Base-by-base conservation (phyloP, 2,797 vertebrate species). In the Sebastes miniatus region DNA sequence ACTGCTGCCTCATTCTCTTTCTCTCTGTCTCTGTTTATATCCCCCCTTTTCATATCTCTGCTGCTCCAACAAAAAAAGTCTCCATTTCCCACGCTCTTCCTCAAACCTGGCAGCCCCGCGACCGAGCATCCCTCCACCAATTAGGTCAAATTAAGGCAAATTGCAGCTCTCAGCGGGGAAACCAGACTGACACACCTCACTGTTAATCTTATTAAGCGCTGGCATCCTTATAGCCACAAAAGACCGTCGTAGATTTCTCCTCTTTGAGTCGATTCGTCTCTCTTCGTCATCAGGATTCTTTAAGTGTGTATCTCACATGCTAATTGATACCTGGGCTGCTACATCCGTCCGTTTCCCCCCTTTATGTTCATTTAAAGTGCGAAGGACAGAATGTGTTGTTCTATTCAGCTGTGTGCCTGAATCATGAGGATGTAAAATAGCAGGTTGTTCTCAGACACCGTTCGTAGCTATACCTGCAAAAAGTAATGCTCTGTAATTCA, bases 121-220 rank as follows among this genome's bases (percentile, higher is more conserved):
- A 52, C 71, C 36, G 47, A 54, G n/a, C 58, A 43, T 73, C 80
- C 69, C 69, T 83, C 69, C 52, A 77, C 79, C 68, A 87, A 89
- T 92, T 85, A 86, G 67, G 73, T 82, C 84, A 90, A 83, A 92
- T 91, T 80, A 88, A 62, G 59, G 78, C 65, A 85, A 91, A 90
- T 87, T 85, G 73, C 50, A 43, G 74, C 54, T 84, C 84, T 69
- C 87, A 43, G 81, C 3, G 27, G 86, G 86, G 87, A 75, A 78
- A 58, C 58, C 52, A 31, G 75, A 64, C 61, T 18, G 86, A 86
- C 85, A 86, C 86, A 59, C 65, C 79, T 82, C 72, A 12, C 2
- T 62, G 73, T 74, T 88, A 79, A 88, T 85, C 83, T 80, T 4
- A 56, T 88, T 76, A 81, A 76, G 32, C 58, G 1, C 79, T 56